Evolutionary conservation across 2,888 invertebrate species (phyloP), one percentile per base, ranked within the genome.

Genomic region (Siphonodentalium dalli): DNA sequence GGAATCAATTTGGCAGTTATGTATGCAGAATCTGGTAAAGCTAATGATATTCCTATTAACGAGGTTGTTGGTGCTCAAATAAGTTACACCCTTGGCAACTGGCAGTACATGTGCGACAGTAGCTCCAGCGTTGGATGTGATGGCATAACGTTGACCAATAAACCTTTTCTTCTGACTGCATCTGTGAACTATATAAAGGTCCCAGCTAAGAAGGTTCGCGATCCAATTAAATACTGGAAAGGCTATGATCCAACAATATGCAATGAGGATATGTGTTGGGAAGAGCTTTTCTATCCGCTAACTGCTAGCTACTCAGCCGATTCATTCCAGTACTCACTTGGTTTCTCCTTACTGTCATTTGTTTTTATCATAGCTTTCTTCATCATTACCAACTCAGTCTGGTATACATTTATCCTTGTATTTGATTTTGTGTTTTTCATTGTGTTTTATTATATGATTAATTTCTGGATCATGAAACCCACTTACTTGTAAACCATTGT

Each of bases 61-160:
- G 72, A 75, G 49, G 66, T 79, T 4, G 51, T 75, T 13, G 77
- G 77, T 2, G 72, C 74, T 26, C 68, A 61, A 55, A 63, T 78
- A 48, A 73, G 75, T 34, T 76, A 71, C 58, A 58, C 66, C 2
- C 52, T 65, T 23, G 54, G 65, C n/a, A 68, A 66, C 33, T 74
- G 71, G 72, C 56, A 61, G 45, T 54, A 74, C 57, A 45, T 42
- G 5, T 76, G 76, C 50, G 38, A 46, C n/a, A 65, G 66, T n/a
- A 44, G 61, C 6, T 52, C 65, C 24, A 54, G 63, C 1, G 48
- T 45, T 2, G 55, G 58, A 0, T 76, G 74, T 56, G 34, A 43
- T 7, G 48, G 40, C 13, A 43, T 38, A 29, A 57, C 56, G 15
- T 24, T 15, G 7, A 38, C 44, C 23, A 62, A 59, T 0, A 68